These are phyloP conservation scores for Aix galericulata DNA, from an alignment of 2,113 vertebrate species.

Conservation along the genomic window DNA sequence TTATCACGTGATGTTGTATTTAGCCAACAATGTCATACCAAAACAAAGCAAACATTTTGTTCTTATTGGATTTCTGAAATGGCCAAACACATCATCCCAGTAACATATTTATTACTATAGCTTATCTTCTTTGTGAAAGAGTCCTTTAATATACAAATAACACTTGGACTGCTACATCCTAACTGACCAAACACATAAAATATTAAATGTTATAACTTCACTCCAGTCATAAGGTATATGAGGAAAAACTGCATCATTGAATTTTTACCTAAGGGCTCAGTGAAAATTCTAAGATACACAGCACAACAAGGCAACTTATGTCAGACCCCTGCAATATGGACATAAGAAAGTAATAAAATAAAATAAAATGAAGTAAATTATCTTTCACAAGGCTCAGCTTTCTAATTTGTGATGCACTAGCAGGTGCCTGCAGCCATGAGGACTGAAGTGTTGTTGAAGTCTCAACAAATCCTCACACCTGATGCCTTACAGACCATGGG, in stretches of 20 bases:
- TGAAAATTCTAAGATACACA: background rate
- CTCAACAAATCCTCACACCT: background rate
- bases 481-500: background rate
- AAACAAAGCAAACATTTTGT: constrained; percentile 50
- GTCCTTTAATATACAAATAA: constrained; percentile 32
- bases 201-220: background rate
- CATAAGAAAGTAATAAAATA: background rate
- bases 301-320: background rate
- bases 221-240: background rate
- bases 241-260: background rate
- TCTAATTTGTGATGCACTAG: background rate
- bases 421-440: background rate
- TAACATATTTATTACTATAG: background rate
- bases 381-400: background rate
- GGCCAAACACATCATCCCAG: background rate
- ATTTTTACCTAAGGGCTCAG: background rate
- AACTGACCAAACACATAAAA: constrained; percentile 20
- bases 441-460: background rate
- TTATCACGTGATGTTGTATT: constrained; percentile 23
- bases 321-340: background rate
- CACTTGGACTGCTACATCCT: constrained; percentile 18
- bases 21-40: constrained; percentile 50
- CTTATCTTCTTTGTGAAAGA: constrained; percentile 27
- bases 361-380: background rate
- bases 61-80: constrained; percentile 19